Evolutionary conservation across 2,888 invertebrate genomes (phyloP), one percentile per base, ranked within the genome.

Genomic region (Phaedon cochleariae): DNA sequence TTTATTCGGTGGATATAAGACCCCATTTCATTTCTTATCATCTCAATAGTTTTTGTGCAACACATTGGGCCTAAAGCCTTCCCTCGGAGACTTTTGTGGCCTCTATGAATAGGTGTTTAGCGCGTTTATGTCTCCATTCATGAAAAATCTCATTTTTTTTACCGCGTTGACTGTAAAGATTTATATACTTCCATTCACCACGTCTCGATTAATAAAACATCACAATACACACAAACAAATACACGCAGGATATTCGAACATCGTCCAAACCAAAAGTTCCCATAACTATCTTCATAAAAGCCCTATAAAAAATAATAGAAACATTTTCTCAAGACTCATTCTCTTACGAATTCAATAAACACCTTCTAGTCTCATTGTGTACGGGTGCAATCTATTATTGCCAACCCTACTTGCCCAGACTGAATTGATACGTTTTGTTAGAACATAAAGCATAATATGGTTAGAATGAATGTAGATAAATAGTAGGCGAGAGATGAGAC

Each of bases 401-500:
- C 26, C 57, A 57, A 57, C 57, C 46, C 57, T 45, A 26, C 45
- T 57, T 29, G 17, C 26, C 57, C 69, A 68, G 60, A 68, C 71
- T 73, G 74, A 77, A 76, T 76, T 77, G 77, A 77, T 76, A 77
- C 72, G 75, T 77, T 75, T 77, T 76, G 74, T 77, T 69, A 63
- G 67, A 68, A 69, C 73, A 76, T 74, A 76, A 75, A 75, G 74
- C 75, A 76, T 77, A 69, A 71, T 69, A 63, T 62, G 65, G 67
- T 67, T 71, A 77, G 41, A 41, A 41, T 41, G 15, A 78, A 80
- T 79, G 79, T 78, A 79, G 75, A 78, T 80, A 79, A 80, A 80
- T 79, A 78, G 76, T 75, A 74, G 79, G 79, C 74, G 76, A 77
- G 76, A 76, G 77, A 74, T 77, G 78, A 76, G 79, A 77, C 80